Percentiles rank a stretch among this genome's conserved stretches.
These are phyloP conservation scores for Acleris laterana DNA, from an alignment of 2,888 invertebrate species.

Conservation along the genomic window DNA sequence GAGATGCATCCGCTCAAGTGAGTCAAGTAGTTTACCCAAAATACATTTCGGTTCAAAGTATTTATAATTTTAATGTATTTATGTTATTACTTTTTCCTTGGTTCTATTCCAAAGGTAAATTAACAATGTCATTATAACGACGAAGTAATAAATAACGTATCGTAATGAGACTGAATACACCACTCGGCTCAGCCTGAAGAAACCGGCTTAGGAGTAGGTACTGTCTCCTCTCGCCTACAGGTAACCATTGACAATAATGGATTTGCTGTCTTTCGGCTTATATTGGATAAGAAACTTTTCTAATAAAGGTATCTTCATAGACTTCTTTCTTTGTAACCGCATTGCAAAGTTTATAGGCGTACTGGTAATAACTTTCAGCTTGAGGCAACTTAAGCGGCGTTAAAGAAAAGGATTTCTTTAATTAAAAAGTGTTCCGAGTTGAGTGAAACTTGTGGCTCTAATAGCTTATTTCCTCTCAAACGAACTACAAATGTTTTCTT, in stretches of 20 bases:
- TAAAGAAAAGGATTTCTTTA: constrained; percentile 45
- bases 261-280: constrained; percentile 27
- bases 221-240: background rate
- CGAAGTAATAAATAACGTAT: background rate
- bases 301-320: constrained; percentile 34
- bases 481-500: background rate
- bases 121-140: too few relatives aligned
- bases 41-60: too few relatives aligned
- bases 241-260: constrained; percentile 26
- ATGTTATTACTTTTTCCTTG: too few relatives aligned
- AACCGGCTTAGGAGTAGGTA: background rate
- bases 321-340: constrained; percentile 28
- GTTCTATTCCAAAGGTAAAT: too few relatives aligned
- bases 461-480: constrained; percentile 4
- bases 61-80: too few relatives aligned
- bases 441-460: constrained; percentile 13
- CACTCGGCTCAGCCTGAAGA: constrained; percentile 5
- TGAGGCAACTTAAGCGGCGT: constrained; percentile 43
- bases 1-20: too few relatives aligned
- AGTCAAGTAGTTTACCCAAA: too few relatives aligned
- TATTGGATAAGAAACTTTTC: constrained; percentile 33
- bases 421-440: constrained; percentile 44
- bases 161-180: background rate
- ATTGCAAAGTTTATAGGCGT: constrained; percentile 34
- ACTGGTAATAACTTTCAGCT: constrained; percentile 45